Conservation (phyloP, 2,888 invertebrate genomes). For the Pasiphila rectangulata region DNA sequence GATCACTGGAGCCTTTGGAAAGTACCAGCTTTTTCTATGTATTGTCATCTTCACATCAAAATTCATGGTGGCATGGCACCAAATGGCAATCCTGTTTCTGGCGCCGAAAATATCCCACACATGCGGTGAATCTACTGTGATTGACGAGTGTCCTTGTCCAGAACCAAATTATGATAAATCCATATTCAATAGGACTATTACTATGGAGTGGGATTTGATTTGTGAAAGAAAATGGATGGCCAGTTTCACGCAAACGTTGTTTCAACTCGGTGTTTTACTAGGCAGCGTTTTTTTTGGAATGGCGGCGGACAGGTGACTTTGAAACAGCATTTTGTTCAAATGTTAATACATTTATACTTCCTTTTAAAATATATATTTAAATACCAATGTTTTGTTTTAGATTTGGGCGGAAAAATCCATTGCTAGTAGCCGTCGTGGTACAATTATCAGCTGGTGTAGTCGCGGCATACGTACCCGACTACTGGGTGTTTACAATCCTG, state of each 20-base stretch:
- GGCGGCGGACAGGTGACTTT: slow-evolving; percentile 86
- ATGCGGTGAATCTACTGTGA: slow-evolving; percentile 31
- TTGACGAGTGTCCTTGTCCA: slow-evolving; percentile 35
- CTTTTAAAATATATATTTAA: not conserved
- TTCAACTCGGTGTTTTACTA: slow-evolving; percentile 87
- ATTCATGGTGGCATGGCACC: slow-evolving; percentile 57
- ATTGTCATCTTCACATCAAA: slow-evolving; percentile 49
- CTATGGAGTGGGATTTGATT: slow-evolving; percentile 88
- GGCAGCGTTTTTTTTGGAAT: slow-evolving; percentile 88
- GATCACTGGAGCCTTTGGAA: slow-evolving; percentile 50
- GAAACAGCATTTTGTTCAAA: slow-evolving; percentile 8
- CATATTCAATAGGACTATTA: slow-evolving; percentile 85
- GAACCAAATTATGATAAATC: slow-evolving; percentile 82
- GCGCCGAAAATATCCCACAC: slow-evolving; percentile 45
- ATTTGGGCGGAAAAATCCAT: slow-evolving; percentile 86
- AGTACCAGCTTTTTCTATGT: slow-evolving; percentile 53
- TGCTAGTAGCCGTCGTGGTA: slow-evolving; percentile 85
- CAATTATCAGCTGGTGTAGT: slow-evolving; percentile 85
- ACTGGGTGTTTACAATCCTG: slow-evolving; percentile 82
- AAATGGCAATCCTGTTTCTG: slow-evolving; percentile 60
- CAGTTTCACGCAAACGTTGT: slow-evolving; percentile 86
- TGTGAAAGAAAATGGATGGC: slow-evolving; percentile 83
- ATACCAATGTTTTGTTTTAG: slow-evolving; percentile 69
- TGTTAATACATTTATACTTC: too few relatives aligned
- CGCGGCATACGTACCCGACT: slow-evolving; percentile 84